phyloP scores from a whole-genome alignment of 2,888 invertebrate species.

The Leptodirus hochenwartii region DNA sequence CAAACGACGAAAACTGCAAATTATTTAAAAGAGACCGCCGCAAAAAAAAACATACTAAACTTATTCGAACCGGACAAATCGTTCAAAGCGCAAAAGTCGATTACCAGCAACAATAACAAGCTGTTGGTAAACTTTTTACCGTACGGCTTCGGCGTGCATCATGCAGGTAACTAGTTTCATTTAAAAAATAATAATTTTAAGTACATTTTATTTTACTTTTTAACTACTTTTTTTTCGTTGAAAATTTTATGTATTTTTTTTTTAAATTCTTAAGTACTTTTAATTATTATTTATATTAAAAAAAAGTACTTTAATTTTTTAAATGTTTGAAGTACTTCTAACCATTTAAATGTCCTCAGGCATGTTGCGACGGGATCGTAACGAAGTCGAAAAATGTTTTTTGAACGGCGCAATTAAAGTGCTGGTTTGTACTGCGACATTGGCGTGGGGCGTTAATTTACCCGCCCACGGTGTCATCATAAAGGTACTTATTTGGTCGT shows the following conservation, averaged over 20 bases:
- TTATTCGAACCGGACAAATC: constrained; percentile 49
- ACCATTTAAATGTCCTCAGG: constrained; percentile 12
- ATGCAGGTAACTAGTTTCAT: constrained; percentile 69
- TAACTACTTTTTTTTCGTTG: background rate
- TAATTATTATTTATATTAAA: constrained; percentile 4
- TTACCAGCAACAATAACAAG: constrained; percentile 59
- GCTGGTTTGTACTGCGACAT: constrained; percentile 88
- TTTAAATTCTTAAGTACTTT: constrained; percentile 4
- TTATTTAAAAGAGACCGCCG: constrained; percentile 63
- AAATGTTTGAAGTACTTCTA: too few species aligned
- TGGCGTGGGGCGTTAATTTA: constrained; percentile 99
- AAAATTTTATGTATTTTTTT: constrained; percentile 4
- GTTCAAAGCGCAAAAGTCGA: constrained; percentile 49
- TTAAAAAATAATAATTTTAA: too few species aligned
- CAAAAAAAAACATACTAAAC: constrained; percentile 50
- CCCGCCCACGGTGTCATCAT: constrained; percentile 97
- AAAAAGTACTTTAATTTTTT: too few species aligned
- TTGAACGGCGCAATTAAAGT: constrained; percentile 73
- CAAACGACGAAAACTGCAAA: constrained; percentile 84
- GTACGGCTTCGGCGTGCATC: constrained; percentile 85
- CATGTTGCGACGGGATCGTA: constrained; percentile 16
- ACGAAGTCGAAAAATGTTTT: constrained; percentile 71
- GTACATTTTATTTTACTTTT: constrained; percentile 4
- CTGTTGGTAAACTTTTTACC: constrained; percentile 68
- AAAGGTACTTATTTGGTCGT: constrained; percentile 49